phyloP scores from a whole-genome alignment of 2,888 invertebrate genomes.

The Aphodius sticticus region DNA sequence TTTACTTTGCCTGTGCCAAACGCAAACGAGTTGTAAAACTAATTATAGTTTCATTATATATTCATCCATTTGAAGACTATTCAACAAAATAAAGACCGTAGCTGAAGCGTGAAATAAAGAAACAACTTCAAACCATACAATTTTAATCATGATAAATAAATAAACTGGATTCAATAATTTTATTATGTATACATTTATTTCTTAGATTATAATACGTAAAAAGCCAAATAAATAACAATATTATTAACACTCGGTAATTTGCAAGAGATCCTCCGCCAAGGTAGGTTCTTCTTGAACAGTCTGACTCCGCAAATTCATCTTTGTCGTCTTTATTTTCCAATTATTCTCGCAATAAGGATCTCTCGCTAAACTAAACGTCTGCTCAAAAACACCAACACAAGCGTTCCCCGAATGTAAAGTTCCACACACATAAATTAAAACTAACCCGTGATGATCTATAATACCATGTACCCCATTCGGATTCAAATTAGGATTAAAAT shows the following conservation, averaged over 20 bases:
- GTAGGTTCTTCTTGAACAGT: conserved; percentile 34
- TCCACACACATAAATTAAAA: conserved; percentile 69
- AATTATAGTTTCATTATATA: no score
- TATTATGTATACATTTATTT: background rate
- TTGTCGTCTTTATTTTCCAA: conserved; percentile 72
- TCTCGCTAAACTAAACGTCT: conserved; percentile 68
- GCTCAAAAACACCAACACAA: conserved; percentile 71
- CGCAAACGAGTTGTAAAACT: no score
- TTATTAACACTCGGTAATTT: background rate
- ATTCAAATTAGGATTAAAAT: conserved; percentile 69
- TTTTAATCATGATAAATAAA: no score
- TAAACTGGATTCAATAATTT: background rate
- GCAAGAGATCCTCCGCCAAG: background rate
- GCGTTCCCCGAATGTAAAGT: conserved; percentile 65
- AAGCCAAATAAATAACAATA: background rate
- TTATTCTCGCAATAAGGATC: conserved; percentile 70
- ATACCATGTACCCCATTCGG: conserved; percentile 66
- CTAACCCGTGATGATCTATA: conserved; percentile 69
- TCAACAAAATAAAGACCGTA: no score
- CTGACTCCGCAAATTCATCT: conserved; percentile 60
- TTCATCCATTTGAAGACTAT: no score
- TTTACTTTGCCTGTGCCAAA: no score
- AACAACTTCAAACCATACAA: no score
- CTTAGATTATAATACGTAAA: background rate
- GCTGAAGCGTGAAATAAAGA: no score